Evolutionary conservation across 1,140 invertebrate genomes (phyloP).

Genomic region (Phortica variegata): DNA sequence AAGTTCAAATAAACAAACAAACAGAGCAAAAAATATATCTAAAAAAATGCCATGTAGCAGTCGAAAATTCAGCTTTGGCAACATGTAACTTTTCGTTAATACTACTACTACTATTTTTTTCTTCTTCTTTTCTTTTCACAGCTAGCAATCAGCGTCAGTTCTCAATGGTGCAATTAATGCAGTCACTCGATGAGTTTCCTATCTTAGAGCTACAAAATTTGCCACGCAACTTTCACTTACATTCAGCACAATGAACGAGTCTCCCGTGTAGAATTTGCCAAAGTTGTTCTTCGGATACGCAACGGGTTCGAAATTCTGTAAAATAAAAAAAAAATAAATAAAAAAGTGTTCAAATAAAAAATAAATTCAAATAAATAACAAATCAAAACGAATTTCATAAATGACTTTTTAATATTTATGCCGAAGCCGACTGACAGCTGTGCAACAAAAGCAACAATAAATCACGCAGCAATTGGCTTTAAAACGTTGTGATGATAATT

Average conservation of each 20-base stretch:
- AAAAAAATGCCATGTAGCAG: not conserved
- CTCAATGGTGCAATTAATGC: slow-evolving; percentile 9
- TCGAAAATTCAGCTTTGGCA: not conserved
- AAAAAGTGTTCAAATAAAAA: too few species aligned
- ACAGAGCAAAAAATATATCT: slow-evolving; percentile 4
- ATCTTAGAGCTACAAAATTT: slow-evolving; percentile 5
- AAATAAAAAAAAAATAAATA: slow-evolving; percentile 49
- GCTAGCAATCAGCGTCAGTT: not conserved
- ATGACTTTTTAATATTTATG: not conserved
- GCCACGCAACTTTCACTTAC: slow-evolving; percentile 62
- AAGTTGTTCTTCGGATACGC: slow-evolving; percentile 72
- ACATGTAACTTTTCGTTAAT: too few species aligned
- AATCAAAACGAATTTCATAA: too few species aligned
- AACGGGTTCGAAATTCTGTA: slow-evolving; percentile 79
- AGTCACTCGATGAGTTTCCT: slow-evolving; percentile 11
- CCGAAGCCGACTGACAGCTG: too few species aligned
- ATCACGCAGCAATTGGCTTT: too few species aligned
- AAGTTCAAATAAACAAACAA: slow-evolving; percentile 18
- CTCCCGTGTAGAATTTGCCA: slow-evolving; percentile 87
- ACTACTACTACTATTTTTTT: not conserved
- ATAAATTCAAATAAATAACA: too few species aligned
- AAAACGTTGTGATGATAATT: too few species aligned
- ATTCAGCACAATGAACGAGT: slow-evolving; percentile 86
- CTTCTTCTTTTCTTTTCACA: too few species aligned
- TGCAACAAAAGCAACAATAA: too few species aligned